Evolutionary conservation across 2,888 invertebrate genomes (phyloP), one percentile per base, ranked within the genome.

Genomic region (Heteromyza rotundicornis): DNA sequence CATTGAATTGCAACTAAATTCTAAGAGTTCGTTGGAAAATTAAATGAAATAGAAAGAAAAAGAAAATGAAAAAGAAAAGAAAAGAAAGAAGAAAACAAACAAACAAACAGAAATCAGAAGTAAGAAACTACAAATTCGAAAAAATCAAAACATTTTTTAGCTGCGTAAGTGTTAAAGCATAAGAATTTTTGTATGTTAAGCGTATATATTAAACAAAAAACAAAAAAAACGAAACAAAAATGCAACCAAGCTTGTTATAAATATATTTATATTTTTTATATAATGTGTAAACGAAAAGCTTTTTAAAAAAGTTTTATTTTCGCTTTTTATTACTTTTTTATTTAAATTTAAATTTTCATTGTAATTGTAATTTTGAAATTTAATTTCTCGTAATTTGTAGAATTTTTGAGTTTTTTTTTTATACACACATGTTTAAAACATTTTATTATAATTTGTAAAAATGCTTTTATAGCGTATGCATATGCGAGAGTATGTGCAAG

Each of bases 211-310:
- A n/a, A n/a, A n/a, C n/a, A n/a, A n/a, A n/a, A n/a, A n/a, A n/a
- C n/a, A n/a, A n/a, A n/a, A n/a, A n/a, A n/a, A n/a, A n/a, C n/a
- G n/a, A n/a, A n/a, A n/a, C n/a, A 40, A 12, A 40, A 3, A 40
- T 40, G 19, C 47, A n/a, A 47, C n/a, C n/a, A 47, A 47, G 47
- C 47, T 47, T 47, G 47, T 47, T 47, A 47, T 20, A 20, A 14
- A 51, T 40, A 57, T 58, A 59, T 36, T 22, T 51, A 62, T 47
- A 56, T 51, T 44, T 59, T 54, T 47, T 53, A 53, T 27, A 53
- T 32, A 32, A 22, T 22, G 17, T 12, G 14, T 51, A 20, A 22
- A 12, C 14, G 20, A 20, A 20, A 19, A 22, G 20, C 20, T 14
- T 51, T 51, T n/a, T 10, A 51, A 51, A 14, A 20, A 14, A 51